Conservation (phyloP, 2,888 invertebrate species). For the Salpingus planirostris region DNA sequence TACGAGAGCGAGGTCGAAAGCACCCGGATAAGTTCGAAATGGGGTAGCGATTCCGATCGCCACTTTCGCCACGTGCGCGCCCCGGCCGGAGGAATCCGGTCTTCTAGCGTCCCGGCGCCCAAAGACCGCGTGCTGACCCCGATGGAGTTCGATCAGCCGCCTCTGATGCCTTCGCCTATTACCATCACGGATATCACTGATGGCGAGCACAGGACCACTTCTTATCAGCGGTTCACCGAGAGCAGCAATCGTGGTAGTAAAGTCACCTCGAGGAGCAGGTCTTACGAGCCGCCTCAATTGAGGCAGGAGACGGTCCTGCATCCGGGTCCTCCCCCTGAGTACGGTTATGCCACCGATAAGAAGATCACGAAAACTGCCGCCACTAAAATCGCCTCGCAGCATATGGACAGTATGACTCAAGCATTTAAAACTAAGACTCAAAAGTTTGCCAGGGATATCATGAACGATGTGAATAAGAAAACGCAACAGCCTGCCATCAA, state of each 20-base stretch:
- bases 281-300: constrained; percentile 24
- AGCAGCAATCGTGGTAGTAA: constrained; percentile 29
- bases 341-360: constrained; percentile 45
- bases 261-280: constrained; percentile 26
- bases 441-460: constrained; percentile 57
- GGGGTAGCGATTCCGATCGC: constrained; percentile 46
- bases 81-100: constrained; percentile 42
- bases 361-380: constrained; percentile 34
- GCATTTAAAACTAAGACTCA: constrained; percentile 61
- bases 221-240: constrained; percentile 28
- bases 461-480: constrained; percentile 47
- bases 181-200: constrained; percentile 22
- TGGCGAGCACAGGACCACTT: constrained; percentile 15
- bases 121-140: constrained; percentile 48
- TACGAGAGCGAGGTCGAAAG: constrained; percentile 61
- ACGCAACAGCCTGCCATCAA: constrained; percentile 39
- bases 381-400: constrained; percentile 50
- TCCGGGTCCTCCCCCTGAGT: constrained; percentile 53
- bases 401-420: constrained; percentile 57
- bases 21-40: constrained; percentile 51
- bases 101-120: constrained; percentile 45
- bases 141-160: constrained; percentile 52
- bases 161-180: constrained; percentile 38
- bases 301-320: constrained; percentile 36
- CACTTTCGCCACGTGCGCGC: constrained; percentile 48